Conservation (phyloP, 1,140 invertebrate genomes). For the Paramacrobiotus metropolitanus region DNA sequence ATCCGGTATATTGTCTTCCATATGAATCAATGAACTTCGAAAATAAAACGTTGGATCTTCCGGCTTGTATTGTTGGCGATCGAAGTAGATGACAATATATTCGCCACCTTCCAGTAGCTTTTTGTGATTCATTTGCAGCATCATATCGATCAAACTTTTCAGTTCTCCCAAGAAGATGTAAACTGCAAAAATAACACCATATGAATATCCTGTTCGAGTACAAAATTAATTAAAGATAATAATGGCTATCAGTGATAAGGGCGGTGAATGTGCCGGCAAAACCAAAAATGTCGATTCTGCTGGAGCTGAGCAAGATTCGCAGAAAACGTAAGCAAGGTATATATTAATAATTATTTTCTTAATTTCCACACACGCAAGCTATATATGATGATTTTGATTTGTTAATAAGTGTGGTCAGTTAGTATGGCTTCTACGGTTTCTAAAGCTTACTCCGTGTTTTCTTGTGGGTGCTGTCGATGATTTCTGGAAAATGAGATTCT, state of each 20-base stretch:
- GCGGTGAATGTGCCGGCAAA: no score
- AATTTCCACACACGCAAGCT: no score
- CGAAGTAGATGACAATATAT: constrained; percentile 59
- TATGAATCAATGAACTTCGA: neutral
- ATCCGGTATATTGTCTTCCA: neutral
- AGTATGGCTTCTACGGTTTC: no score
- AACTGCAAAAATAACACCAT: constrained; percentile 38
- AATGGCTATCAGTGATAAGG: no score
- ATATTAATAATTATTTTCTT: no score
- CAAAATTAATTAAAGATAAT: no score
- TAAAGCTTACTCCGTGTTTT: constrained; percentile 61
- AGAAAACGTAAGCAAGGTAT: no score
- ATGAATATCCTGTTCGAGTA: no score
- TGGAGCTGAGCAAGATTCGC: no score
- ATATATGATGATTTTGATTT: no score
- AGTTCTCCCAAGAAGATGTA: constrained; percentile 66
- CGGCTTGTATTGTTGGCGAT: constrained; percentile 57
- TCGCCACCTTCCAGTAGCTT: constrained; percentile 41
- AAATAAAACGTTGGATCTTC: constrained; percentile 30
- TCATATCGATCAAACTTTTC: constrained; percentile 46
- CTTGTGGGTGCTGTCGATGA: constrained; percentile 36
- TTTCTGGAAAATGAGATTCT: neutral
- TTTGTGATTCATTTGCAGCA: constrained; percentile 24
- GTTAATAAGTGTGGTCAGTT: no score
- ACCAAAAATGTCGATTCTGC: no score